Evolutionary conservation across 2,888 invertebrate genomes (phyloP).

Genomic region (Eutolmus rufibarbis): DNA sequence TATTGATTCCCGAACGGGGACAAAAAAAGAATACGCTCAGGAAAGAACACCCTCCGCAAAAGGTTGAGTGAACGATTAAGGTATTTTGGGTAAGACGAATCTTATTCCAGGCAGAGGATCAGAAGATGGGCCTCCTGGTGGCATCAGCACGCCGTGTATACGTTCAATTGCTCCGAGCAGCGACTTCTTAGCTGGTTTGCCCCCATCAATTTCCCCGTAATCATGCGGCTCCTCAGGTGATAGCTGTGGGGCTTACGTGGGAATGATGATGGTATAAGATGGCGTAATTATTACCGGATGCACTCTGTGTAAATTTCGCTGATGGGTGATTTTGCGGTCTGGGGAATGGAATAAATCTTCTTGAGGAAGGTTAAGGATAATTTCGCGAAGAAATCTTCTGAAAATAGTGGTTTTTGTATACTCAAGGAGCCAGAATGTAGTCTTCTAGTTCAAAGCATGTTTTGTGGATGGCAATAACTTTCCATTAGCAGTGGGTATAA

Average conservation of each 20-base stretch:
- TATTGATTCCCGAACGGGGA: conserved; percentile 15
- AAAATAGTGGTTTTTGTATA: not conserved
- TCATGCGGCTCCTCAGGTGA: not conserved
- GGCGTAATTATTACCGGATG: not conserved
- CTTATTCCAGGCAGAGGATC: not conserved
- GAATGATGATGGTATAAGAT: not conserved
- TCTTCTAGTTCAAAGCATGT: not conserved
- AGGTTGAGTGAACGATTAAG: conserved; percentile 23
- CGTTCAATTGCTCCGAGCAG: not conserved
- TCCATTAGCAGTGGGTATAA: too few relatives aligned
- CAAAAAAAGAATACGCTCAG: not conserved
- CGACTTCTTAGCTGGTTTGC: not conserved
- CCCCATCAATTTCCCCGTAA: not conserved
- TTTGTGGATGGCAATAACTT: not conserved
- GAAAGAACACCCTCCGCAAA: not conserved
- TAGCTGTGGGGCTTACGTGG: not conserved
- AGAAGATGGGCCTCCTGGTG: not conserved
- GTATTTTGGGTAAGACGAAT: conserved; percentile 10
- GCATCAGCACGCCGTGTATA: not conserved
- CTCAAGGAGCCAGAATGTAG: not conserved
- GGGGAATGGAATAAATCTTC: not conserved
- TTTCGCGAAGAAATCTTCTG: not conserved
- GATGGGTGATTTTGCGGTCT: not conserved
- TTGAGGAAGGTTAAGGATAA: not conserved
- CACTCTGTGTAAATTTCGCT: not conserved